A percentile compares a stretch with the other conserved stretches of the same genome.
These are phyloP conservation scores for Amphiprion ocellaris DNA, from an alignment of 2,113 vertebrate genomes.

Conservation along the genomic window DNA sequence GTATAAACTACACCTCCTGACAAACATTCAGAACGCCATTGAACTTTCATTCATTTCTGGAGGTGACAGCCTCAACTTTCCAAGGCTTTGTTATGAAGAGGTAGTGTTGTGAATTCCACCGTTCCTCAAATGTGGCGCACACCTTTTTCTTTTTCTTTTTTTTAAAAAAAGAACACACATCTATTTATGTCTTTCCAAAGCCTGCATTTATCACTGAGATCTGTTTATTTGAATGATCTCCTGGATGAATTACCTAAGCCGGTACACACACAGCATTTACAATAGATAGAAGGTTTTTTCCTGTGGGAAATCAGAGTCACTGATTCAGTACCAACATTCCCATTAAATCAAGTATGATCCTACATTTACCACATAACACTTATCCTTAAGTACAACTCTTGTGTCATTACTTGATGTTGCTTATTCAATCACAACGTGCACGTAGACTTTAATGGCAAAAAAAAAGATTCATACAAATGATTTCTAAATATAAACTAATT, in stretches of 20 bases:
- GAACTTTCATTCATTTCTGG: slow-evolving; percentile 81
- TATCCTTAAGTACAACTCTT: slow-evolving; percentile 57
- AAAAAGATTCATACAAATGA: slow-evolving; percentile 2
- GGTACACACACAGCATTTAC: slow-evolving; percentile 73
- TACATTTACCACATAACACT: slow-evolving; percentile 58
- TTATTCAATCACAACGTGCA: slow-evolving; percentile 45
- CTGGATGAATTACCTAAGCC: slow-evolving; percentile 74
- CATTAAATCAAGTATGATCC: slow-evolving; percentile 77
- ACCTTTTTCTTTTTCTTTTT: slow-evolving; percentile 3
- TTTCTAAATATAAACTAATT: slow-evolving; percentile 16
- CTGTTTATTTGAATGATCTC: slow-evolving; percentile 81
- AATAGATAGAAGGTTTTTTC: slow-evolving; percentile 64
- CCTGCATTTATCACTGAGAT: slow-evolving; percentile 75
- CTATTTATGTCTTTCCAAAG: slow-evolving; percentile 68
- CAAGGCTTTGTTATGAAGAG: slow-evolving; percentile 77
- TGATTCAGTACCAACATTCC: slow-evolving; percentile 66
- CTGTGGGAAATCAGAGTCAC: slow-evolving; percentile 82
- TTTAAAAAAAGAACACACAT: slow-evolving; percentile 46
- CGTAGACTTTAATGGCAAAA: slow-evolving; percentile 4
- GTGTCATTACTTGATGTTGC: slow-evolving; percentile 55
- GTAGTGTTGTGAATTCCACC: slow-evolving; percentile 62
- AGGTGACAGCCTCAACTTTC: slow-evolving; percentile 76
- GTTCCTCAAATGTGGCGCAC: slow-evolving; percentile 64
- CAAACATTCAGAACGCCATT: slow-evolving; percentile 77
- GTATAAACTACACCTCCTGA: slow-evolving; percentile 77